phyloP scores from a whole-genome alignment of 1,140 invertebrate species.

The Heliconius melpomene region DNA sequence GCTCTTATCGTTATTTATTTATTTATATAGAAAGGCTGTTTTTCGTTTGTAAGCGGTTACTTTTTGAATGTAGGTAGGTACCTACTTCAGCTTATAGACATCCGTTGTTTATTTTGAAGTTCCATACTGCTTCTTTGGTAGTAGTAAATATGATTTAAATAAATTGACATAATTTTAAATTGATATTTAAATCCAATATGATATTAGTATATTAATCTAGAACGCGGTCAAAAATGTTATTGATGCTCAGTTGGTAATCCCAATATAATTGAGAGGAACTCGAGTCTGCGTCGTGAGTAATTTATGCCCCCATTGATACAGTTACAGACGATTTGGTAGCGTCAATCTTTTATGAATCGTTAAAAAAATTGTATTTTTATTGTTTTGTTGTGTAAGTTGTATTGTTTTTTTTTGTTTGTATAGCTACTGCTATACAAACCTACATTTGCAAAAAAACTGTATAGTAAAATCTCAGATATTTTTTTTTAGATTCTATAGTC shows the following conservation, averaged over 20 bases:
- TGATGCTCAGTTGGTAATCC: constrained; percentile 18
- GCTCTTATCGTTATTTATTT: background rate
- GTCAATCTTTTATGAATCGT: constrained; percentile 26
- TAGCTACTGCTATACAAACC: too few relatives aligned
- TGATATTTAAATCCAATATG: background rate
- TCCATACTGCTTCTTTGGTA: too few relatives aligned
- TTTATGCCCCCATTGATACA: constrained; percentile 40
- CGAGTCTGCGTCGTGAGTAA: constrained; percentile 31
- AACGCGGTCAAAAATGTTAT: background rate
- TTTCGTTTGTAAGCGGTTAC: background rate
- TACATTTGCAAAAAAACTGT: too few relatives aligned
- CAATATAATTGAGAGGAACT: constrained; percentile 33
- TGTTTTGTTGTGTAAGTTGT: too few relatives aligned
- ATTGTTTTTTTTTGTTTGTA: too few relatives aligned
- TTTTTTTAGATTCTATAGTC: too few relatives aligned
- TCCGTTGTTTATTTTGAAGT: too few relatives aligned
- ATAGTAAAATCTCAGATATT: too few relatives aligned
- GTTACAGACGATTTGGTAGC: constrained; percentile 39
- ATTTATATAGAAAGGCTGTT: background rate
- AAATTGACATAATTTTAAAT: background rate
- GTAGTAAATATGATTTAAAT: too few relatives aligned
- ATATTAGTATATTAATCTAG: background rate
- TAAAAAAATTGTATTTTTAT: background rate
- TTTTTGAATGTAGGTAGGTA: background rate
- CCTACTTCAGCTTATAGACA: background rate